phyloP scores from a whole-genome alignment of 2,888 invertebrate species.

The Eristalis tenax region DNA sequence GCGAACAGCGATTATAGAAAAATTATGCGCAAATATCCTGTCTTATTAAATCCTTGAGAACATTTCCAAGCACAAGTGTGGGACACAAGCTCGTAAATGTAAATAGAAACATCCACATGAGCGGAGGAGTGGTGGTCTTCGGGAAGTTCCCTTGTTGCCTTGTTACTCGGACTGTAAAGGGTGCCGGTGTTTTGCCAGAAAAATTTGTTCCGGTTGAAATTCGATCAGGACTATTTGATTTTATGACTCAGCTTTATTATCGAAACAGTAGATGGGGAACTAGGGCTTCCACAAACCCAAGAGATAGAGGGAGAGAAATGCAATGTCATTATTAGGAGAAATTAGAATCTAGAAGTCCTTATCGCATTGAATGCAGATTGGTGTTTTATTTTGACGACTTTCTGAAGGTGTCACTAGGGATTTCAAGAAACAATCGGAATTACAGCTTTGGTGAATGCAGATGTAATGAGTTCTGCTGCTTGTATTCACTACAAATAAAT shows the following conservation, averaged over 20 bases:
- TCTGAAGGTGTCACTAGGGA: conserved; percentile 60
- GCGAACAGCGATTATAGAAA: conserved; percentile 73
- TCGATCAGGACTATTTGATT: conserved; percentile 72
- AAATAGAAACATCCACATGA: conserved; percentile 35
- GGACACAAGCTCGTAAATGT: conserved; percentile 54
- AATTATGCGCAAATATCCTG: conserved; percentile 73
- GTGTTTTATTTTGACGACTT: conserved; percentile 62
- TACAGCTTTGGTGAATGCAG: not conserved
- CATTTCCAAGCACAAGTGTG: conserved; percentile 41
- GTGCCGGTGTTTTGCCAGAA: conserved; percentile 35
- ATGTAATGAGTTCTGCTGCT: too few relatives aligned
- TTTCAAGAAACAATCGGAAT: conserved; percentile 8
- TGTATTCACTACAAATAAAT: too few relatives aligned
- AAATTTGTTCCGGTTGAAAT: conserved; percentile 71
- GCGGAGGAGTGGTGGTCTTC: not conserved
- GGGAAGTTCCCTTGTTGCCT: not conserved
- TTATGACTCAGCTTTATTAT: conserved; percentile 65
- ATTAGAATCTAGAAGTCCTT: conserved; percentile 57
- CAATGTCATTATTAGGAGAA: conserved; percentile 46
- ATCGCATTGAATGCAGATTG: conserved; percentile 69
- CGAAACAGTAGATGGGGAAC: conserved; percentile 11
- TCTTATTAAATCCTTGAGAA: conserved; percentile 74
- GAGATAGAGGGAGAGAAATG: not conserved
- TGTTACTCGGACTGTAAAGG: conserved; percentile 37
- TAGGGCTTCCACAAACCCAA: conserved; percentile 2